A percentile compares a stretch with the other conserved stretches of the same genome.
Conservation (phyloP, 2,113 vertebrate genomes). For the Machaerirhynchus nigripectus region DNA sequence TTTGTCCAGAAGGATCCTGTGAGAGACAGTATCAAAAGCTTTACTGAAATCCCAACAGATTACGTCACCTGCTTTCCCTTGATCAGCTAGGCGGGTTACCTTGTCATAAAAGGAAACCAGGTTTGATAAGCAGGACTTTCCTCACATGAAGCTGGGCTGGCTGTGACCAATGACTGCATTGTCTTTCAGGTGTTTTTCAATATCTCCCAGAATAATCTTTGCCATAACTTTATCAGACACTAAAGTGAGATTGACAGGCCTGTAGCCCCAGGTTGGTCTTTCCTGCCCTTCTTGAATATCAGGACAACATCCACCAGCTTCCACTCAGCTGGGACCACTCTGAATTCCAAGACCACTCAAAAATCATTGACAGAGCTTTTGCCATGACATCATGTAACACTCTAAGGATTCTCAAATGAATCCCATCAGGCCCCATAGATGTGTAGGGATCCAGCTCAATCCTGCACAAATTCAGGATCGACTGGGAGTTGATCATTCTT, state of each 20-base stretch:
- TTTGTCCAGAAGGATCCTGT: neutral
- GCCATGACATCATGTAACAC: too few species aligned
- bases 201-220: neutral
- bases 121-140: neutral
- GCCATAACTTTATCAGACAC: neutral
- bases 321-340: neutral
- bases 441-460: too few species aligned
- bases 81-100: neutral
- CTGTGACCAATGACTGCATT: neutral
- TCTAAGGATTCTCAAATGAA: too few species aligned
- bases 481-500: too few species aligned
- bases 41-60: neutral
- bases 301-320: neutral
- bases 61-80: neutral
- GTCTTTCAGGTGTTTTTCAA: neutral
- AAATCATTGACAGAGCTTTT: too few species aligned
- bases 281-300: neutral
- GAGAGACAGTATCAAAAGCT: neutral
- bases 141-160: neutral
- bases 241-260: neutral
- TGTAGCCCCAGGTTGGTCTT: neutral
- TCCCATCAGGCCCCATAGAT: too few species aligned
- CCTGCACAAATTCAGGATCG: too few species aligned
- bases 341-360: neutral
- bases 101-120: neutral